Conservation (phyloP, 2,888 invertebrate species). For the Acheta domesticus region DNA sequence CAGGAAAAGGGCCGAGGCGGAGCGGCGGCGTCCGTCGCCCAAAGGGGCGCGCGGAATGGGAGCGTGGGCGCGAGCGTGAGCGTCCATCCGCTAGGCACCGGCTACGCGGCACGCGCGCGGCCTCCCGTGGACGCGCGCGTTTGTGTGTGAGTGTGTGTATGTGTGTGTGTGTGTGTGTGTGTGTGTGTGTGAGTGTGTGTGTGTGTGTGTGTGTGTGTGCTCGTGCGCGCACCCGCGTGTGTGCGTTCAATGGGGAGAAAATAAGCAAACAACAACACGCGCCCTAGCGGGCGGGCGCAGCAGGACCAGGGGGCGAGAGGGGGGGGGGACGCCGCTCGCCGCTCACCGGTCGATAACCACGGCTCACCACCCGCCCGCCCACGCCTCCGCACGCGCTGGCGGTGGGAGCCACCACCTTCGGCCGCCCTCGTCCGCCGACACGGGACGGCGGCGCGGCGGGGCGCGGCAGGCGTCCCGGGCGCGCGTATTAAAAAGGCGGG, state of each 20-base stretch:
- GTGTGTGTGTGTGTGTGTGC: not conserved
- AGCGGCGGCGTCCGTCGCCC: not conserved
- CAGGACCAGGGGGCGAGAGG: not conserved
- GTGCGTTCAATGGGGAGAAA: conserved; percentile 35
- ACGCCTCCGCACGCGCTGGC: not conserved
- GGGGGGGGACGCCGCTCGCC: too few species aligned
- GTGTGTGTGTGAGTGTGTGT: conserved; percentile 24
- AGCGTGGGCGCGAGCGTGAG: too few species aligned
- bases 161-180: not conserved
- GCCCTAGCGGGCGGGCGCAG: not conserved
- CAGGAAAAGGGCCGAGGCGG: conserved; percentile 29
- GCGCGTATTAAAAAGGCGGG: conserved; percentile 23
- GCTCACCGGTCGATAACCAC: conserved; percentile 32
- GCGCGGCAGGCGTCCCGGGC: not conserved
- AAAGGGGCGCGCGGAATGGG: not conserved
- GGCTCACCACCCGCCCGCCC: not conserved
- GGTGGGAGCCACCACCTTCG: not conserved
- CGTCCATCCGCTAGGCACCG: not conserved
- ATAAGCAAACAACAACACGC: conserved; percentile 36
- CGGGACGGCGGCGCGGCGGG: too few species aligned
- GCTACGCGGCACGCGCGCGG: not conserved
- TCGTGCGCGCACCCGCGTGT: conserved; percentile 29
- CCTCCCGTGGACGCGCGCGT: conserved; percentile 32
- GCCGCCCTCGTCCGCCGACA: not conserved
- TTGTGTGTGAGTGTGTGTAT: too few species aligned